Conservation (phyloP, 92 coral and sea anemone genomes). For the Siderastrea radians region DNA sequence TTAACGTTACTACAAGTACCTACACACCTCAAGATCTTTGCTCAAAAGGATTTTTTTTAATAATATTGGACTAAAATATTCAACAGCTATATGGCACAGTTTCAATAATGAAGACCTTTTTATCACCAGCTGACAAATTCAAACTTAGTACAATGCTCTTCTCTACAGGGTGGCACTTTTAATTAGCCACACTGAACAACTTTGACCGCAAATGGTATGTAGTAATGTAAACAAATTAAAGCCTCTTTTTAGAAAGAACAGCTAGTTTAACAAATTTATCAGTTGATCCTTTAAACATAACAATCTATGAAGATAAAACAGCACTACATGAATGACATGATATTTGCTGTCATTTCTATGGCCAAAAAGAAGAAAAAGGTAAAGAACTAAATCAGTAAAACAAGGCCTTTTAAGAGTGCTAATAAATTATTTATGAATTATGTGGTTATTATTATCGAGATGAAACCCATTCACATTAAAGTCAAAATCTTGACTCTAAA, state of each 20-base stretch:
- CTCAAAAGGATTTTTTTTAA: neutral
- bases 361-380: neutral
- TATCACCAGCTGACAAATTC: neutral
- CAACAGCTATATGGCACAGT: neutral
- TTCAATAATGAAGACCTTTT: neutral
- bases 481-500: neutral
- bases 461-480: neutral
- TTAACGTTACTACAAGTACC: too few relatives aligned
- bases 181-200: neutral
- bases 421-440: neutral
- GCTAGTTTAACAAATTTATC: neutral
- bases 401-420: neutral
- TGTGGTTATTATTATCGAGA: neutral
- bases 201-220: neutral
- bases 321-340: too few relatives aligned
- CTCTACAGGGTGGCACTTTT: slow-evolving; percentile 15
- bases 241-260: neutral
- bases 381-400: neutral
- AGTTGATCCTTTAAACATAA: too few relatives aligned
- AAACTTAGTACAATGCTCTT: neutral
- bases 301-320: neutral
- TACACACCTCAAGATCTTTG: too few relatives aligned
- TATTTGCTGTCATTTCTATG: neutral
- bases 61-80: neutral
- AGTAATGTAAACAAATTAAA: slow-evolving; percentile 11